Evolutionary conservation across 2,797 vertebrate genomes (phyloP).

Genomic region (Rhabdomys pumilio): DNA sequence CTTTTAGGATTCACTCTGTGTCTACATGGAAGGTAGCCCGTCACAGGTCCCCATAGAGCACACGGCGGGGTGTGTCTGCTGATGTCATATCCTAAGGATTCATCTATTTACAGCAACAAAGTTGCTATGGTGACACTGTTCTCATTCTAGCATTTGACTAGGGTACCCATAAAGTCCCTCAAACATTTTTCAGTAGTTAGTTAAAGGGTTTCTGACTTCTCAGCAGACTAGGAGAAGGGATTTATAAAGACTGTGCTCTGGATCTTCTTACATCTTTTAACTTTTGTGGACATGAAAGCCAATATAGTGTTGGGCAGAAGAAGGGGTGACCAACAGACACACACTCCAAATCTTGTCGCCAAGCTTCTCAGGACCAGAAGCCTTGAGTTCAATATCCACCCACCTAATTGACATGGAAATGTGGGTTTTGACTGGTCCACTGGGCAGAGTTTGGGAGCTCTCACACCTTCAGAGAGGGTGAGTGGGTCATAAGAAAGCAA

Average conservation of each 20-base stretch:
- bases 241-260: accelerated
- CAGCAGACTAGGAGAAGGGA: neutral
- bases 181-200: neutral
- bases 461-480: accelerated
- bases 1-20: neutral
- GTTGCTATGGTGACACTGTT: neutral
- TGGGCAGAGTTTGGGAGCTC: neutral
- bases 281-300: neutral
- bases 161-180: neutral
- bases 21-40: neutral
- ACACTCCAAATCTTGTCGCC: neutral
- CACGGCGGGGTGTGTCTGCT: neutral
- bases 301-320: neutral
- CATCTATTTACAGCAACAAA: neutral
- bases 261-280: neutral
- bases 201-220: neutral
- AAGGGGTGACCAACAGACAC: accelerated
- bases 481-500: no score
- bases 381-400: accelerated
- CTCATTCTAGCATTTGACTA: neutral
- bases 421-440: neutral
- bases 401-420: neutral
- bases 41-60: neutral
- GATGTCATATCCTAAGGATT: neutral
- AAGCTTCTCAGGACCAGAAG: neutral